phyloP scores from a whole-genome alignment of 2,888 invertebrate species.

The Folsomia candida region DNA sequence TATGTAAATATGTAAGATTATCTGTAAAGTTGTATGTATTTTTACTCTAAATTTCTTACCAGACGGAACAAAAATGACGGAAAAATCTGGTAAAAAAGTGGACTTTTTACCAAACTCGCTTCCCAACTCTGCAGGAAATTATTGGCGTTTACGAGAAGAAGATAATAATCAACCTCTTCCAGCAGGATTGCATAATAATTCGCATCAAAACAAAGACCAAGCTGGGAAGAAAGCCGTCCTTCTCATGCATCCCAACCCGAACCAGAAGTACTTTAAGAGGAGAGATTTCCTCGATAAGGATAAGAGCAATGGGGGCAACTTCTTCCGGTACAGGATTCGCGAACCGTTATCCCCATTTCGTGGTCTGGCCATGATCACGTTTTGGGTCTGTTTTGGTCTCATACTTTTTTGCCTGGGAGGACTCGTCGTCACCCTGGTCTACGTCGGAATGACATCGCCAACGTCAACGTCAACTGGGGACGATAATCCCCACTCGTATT shows the following conservation, averaged over 20 bases:
- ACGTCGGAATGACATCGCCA: background rate
- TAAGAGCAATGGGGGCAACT: background rate
- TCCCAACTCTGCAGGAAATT: background rate
- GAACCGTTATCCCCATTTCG: slow-evolving; percentile 33
- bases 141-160: background rate
- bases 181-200: no score
- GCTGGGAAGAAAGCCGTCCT: background rate
- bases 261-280: slow-evolving; percentile 7
- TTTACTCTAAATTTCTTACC: no score
- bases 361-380: slow-evolving; percentile 29
- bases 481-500: background rate
- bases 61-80: no score
- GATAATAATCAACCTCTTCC: no score
- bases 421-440: slow-evolving; percentile 9
- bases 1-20: no score
- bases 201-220: no score
- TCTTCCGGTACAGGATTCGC: slow-evolving; percentile 29
- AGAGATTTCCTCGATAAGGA: background rate
- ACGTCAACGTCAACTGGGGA: background rate
- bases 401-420: slow-evolving; percentile 24
- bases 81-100: no score
- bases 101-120: background rate
- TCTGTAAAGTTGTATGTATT: no score
- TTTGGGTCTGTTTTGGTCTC: slow-evolving; percentile 32
- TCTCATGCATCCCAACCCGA: background rate